Evolutionary conservation across 92 coral and sea anemone species (phyloP).

Genomic region (Porites evermanni): DNA sequence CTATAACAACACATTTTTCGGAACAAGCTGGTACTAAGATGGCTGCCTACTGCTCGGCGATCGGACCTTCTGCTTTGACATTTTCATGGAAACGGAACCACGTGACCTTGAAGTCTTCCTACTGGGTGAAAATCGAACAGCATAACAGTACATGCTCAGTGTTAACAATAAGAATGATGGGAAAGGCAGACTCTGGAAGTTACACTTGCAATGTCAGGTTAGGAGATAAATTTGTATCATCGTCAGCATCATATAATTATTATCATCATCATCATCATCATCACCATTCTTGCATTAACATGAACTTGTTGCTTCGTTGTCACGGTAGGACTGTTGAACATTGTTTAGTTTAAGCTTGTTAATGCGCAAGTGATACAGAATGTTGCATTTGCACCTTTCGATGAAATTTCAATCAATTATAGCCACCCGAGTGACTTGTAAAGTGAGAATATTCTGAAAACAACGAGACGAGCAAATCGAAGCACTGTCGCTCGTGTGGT

Average conservation of each 20-base stretch:
- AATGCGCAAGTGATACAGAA: no score
- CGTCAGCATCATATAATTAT: not conserved
- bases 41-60: slow-evolving; percentile 35
- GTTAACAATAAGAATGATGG: slow-evolving; percentile 40
- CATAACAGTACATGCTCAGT: slow-evolving; percentile 44
- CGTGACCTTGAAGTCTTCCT: slow-evolving; percentile 28
- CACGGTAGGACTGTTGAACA: no score
- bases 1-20: not conserved
- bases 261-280: not conserved
- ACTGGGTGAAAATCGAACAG: slow-evolving; percentile 52
- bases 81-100: slow-evolving; percentile 46
- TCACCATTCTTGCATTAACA: no score
- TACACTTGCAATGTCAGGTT: slow-evolving; percentile 57
- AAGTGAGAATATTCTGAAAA: no score
- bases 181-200: slow-evolving; percentile 44
- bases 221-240: not conserved
- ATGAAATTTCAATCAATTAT: no score
- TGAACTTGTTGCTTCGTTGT: no score
- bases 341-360: no score
- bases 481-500: no score
- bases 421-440: no score
- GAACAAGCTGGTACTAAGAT: not conserved
- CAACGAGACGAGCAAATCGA: no score
- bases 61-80: slow-evolving; percentile 10
- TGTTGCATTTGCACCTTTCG: no score